Base-by-base conservation (phyloP, 2,797 vertebrate species). In the Tadarida brasiliensis region DNA sequence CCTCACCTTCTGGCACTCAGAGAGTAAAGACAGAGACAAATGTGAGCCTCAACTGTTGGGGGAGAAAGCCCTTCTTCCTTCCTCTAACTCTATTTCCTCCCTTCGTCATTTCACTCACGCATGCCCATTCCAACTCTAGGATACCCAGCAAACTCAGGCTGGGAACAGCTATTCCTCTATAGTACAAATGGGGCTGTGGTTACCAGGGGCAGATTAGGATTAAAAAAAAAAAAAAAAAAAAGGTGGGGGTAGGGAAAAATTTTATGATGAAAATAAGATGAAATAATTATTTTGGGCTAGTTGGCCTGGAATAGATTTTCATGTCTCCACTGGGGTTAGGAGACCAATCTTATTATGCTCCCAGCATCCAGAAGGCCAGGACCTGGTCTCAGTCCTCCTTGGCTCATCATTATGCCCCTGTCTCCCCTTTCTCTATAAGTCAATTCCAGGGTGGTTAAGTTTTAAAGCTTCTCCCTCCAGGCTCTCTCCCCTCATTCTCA, bases 381-480 rank as follows among this genome's bases (percentile, higher is more conserved):
- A 63, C 28, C 39, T 74, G 47, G 49, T 49, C 63, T 90, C 71
- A 56, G 63, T 68, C 49, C 71, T 84, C 80, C 77, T 16, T 76
- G 85, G 95, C 87, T 70, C 39, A 81, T 33, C 20, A n/a, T 56
- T 20, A 61, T 10, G 57, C 44, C 74, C 74, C 78, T 11, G 10
- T n/a, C 47, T 47, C 30, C 49, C n/a, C 12, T 24, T 84, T 47
- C 28, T 76, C 59, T 44, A 71, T 2, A 3, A 71, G 71, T 94
- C 81, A 94, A 63, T 33, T 76, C 86, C 83, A 87, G 73, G 73
- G 82, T 80, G 68, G 78, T 17, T 89, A 84, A 15, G 19, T 87
- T 70, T 94, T 97, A 96, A 97, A 97, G 97, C 83, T 96, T 95
- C 71, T 94, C 84, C 92, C 80, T 95, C 63, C n/a, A 95, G 93